Conservation (phyloP, 2,888 invertebrate genomes). For the Nephrotoma flavescens region DNA sequence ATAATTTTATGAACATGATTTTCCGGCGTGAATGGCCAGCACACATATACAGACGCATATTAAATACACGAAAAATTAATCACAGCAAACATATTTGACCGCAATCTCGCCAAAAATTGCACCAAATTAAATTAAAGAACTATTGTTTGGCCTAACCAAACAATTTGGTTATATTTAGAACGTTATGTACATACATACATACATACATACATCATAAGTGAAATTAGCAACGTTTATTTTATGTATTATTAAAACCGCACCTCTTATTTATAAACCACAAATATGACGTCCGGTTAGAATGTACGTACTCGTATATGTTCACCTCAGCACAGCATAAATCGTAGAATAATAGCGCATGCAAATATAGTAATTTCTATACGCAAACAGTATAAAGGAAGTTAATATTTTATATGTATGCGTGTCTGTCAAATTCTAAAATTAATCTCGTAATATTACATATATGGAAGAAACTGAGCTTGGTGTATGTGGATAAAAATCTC, state of each 20-base stretch:
- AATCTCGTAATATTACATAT: background rate
- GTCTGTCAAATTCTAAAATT: background rate
- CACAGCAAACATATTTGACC: background rate
- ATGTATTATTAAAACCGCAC: background rate
- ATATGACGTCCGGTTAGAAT: background rate
- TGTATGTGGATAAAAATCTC: background rate
- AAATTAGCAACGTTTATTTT: background rate
- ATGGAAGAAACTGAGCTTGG: background rate
- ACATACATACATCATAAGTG: background rate
- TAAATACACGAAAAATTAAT: background rate
- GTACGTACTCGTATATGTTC: background rate
- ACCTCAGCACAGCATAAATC: background rate
- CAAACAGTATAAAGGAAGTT: background rate
- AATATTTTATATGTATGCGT: background rate
- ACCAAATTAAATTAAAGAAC: background rate
- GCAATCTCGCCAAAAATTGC: background rate
- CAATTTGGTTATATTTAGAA: background rate
- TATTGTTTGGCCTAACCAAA: background rate
- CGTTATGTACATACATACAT: background rate
- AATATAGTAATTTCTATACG: background rate
- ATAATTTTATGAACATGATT: background rate
- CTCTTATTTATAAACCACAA: background rate
- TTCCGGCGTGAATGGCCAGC: background rate
- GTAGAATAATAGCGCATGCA: background rate
- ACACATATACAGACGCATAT: too few relatives aligned